Evolutionary conservation across 2,113 vertebrate species (phyloP), one percentile per base, ranked within the genome.

Genomic region (Zapus hudsonius): DNA sequence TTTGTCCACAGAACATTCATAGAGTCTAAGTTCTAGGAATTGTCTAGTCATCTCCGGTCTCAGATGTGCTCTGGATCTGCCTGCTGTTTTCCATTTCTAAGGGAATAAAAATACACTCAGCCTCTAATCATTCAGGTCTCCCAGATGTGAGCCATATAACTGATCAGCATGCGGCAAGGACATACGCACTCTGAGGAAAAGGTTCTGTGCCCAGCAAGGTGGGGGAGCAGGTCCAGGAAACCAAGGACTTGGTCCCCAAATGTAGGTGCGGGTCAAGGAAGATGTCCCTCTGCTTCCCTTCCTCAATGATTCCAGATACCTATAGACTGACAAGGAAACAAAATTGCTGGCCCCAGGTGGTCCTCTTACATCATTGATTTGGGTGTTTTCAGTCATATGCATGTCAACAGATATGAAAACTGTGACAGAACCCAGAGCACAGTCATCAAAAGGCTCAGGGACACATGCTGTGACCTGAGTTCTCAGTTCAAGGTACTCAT

Each of bases 1-100:
- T 72, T 29, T 7, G 42, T 57, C 40, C 9, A 3, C 19, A 27
- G 57, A 44, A 15, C 42, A 63, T 23, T 89, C 74, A 7, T 66
- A 38, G 91, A 5, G 15, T 40, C 63, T 47, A 27, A 33, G 64
- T 4, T 55, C 31, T 66, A 42, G 27, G 40, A 15, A 36, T 57
- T 40, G 22, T 17, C 52, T 66, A 10, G 59, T 20, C 25, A 78
- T 66, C 76, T 72, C 40, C 25, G 3, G 44, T 23, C 40, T 38
- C 55, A 10, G 9, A 7, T 15, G 10, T 4, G 74, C 13, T 78
- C 59, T 55, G 3, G 44, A 40, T 63, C 57, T 75, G 55, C 73
- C 23, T 69, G 74, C 79, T 89, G 80, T 29, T 92, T 90, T 69
- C 61, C 40, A 72, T 75, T 69, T 82, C 84, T 66, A 17, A 63